A percentile compares a stretch with the other conserved stretches of the same genome.
Evolutionary conservation across 1,140 invertebrate species (phyloP).

Genomic region (Triops cancriformis): DNA sequence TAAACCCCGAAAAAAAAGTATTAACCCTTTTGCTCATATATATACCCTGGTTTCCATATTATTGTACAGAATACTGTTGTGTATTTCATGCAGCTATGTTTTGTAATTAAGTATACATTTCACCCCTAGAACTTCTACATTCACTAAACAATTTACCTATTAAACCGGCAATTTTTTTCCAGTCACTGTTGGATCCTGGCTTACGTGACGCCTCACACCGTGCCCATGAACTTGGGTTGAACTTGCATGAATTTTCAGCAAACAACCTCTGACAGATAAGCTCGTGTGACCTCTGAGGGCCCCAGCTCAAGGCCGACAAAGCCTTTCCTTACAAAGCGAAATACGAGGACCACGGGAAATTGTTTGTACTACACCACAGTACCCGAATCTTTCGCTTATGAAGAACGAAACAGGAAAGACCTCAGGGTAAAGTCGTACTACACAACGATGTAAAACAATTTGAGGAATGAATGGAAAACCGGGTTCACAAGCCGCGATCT

Average conservation of each 20-base stretch:
- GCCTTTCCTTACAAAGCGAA: background rate
- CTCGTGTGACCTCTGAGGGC: background rate
- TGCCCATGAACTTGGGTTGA: background rate
- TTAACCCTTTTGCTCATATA: conserved; percentile 7
- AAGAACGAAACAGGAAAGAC: background rate
- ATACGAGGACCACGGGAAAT: background rate
- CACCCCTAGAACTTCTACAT: background rate
- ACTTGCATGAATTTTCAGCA: background rate
- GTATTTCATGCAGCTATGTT: background rate
- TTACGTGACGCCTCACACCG: background rate
- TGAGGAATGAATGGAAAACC: too few species aligned
- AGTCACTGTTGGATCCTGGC: too few species aligned
- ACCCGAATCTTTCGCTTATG: too few species aligned
- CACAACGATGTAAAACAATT: background rate
- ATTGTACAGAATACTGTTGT: conserved; percentile 6
- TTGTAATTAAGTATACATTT: conserved; percentile 6
- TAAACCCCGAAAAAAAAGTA: background rate
- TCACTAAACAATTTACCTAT: too few species aligned
- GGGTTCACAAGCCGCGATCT: too few species aligned
- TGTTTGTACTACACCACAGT: too few species aligned
- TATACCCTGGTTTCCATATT: background rate
- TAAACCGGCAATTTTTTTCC: too few species aligned
- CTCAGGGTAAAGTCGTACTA: background rate
- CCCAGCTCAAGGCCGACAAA: background rate
- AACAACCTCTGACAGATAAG: background rate